Percentiles rank a stretch among this genome's conserved stretches.
Conservation (phyloP, 1,140 invertebrate species). For the Drosophila prosaltans region DNA sequence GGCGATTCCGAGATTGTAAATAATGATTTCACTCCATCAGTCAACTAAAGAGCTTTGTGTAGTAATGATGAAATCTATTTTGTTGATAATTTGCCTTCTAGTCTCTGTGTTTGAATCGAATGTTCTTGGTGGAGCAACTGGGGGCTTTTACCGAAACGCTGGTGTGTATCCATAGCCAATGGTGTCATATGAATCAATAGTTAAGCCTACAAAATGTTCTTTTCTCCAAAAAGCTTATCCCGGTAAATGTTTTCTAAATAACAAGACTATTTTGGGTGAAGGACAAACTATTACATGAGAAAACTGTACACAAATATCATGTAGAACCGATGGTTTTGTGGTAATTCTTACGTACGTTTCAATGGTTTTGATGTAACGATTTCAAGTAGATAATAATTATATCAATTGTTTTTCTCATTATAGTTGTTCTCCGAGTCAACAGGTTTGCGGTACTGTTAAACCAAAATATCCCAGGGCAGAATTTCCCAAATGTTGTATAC, state of each 20-base stretch:
- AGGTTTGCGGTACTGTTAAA: slow-evolving; percentile 7
- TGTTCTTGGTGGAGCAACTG: background rate
- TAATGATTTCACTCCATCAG: background rate
- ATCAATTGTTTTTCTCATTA: background rate
- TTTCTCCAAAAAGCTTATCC: slow-evolving; percentile 10
- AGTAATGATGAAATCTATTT: background rate
- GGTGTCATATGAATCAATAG: background rate
- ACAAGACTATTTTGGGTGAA: slow-evolving; percentile 13
- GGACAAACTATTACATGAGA: background rate
- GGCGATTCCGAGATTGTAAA: background rate
- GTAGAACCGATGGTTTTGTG: slow-evolving; percentile 4
- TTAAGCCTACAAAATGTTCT: background rate
- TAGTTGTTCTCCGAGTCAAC: slow-evolving; percentile 12
- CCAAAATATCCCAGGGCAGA: slow-evolving; percentile 32
- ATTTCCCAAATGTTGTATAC: slow-evolving; percentile 39
- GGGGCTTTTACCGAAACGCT: background rate
- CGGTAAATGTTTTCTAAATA: slow-evolving; percentile 27
- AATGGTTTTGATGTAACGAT: too few species aligned
- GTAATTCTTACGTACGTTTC: slow-evolving; percentile 18
- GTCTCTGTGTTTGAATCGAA: background rate
- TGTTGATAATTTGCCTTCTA: background rate
- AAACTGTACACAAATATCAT: slow-evolving; percentile 1
- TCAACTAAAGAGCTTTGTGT: background rate
- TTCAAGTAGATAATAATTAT: background rate
- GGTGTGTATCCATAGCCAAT: background rate